Evolutionary conservation across 2,113 vertebrate genomes (phyloP), one percentile per base, ranked within the genome.

Genomic region (Tauraco erythrolophus): DNA sequence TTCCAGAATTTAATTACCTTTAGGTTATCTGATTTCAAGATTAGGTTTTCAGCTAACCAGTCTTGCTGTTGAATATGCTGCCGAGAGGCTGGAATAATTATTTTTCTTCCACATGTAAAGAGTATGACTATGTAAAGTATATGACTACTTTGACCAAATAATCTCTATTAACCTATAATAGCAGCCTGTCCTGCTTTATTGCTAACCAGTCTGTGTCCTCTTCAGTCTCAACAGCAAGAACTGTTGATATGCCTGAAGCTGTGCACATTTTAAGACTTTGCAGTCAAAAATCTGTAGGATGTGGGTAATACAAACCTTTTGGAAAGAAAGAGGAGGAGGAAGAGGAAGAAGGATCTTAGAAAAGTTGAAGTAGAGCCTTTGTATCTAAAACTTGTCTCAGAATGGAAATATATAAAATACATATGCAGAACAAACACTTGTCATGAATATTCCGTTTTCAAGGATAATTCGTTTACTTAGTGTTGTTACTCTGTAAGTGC

Each of bases 1-100:
- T 75, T 92, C 43, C 75, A 75, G 65, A 89, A 82, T 95, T 93
- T 64, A 87, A 56, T 87, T 93, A 87, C 30, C 33, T 71, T 68
- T 69, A 57, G 37, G 76, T 87, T 94, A 84, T 96, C 89, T 89
- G 43, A 78, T 96, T 96, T 91, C 93, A 92, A 84, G 94, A 84
- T 91, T 46, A 80, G 70, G 18, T 80, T 94, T 96, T 95, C 60
- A 84, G 76, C 56, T 84, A 89, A 62, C 37, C 17, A 58, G 37
- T 58, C 72, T 81, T 84, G 19, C n/a, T 91, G 69, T 70, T 70
- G 41, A 69, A n/a, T 13, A 10, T 28, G 18, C 62, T 89, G 48
- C 51, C 72, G 62, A 68, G 60, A 92, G 66, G 27, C 58, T 89
- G 46, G 61, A 14, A 62, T 78, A 58, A 66, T 70, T 65, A 4